Conservation (phyloP, 1,140 invertebrate genomes). For the Zaprionus nigranus region DNA sequence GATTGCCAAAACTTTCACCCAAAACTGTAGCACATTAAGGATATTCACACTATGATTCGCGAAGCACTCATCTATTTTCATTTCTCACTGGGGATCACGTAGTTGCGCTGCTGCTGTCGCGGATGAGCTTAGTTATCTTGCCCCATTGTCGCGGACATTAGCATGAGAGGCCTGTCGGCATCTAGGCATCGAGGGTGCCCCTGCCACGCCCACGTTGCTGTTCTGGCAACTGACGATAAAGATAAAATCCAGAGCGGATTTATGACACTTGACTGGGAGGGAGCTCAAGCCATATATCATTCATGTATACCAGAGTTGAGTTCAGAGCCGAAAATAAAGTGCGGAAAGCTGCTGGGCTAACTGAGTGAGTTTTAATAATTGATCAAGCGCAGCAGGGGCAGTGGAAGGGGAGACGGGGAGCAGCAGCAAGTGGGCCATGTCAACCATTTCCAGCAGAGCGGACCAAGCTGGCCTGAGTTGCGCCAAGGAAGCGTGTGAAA, state of each 20-base stretch:
- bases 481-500: constrained; percentile 78
- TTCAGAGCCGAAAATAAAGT: constrained; percentile 8
- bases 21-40: neutral
- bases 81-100: neutral
- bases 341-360: constrained; percentile 12
- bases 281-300: constrained; percentile 14
- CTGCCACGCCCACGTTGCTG: neutral
- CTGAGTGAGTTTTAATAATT: constrained; percentile 71
- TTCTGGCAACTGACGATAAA: neutral
- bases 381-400: constrained; percentile 47
- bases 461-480: constrained; percentile 33
- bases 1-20: neutral
- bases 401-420: neutral
- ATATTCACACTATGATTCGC: neutral
- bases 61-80: constrained; percentile 1
- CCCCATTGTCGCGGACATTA: neutral
- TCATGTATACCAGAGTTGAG: constrained; percentile 4
- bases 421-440: neutral
- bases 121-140: neutral
- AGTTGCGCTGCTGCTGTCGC: neutral
- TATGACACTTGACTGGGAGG: constrained; percentile 21
- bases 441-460: constrained; percentile 1
- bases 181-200: neutral
- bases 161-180: neutral
- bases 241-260: constrained; percentile 23